A percentile compares a stretch with the other conserved stretches of the same genome.
Evolutionary conservation across 1,140 invertebrate species (phyloP).

Genomic region (Nephotettix cincticeps): DNA sequence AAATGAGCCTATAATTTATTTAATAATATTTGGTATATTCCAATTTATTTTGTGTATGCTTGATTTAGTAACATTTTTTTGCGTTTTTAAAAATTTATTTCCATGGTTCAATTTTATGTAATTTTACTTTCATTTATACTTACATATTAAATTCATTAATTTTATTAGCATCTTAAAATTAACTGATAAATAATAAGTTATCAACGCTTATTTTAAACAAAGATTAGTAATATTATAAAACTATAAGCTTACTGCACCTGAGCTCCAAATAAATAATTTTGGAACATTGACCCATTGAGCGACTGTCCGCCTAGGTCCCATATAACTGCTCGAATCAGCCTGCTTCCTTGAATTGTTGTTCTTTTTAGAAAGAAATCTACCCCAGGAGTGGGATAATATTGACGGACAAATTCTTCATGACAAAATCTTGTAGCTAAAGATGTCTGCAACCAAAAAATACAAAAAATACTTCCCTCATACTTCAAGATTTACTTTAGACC

Average conservation of each 20-base stretch:
- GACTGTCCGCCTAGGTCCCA: constrained; percentile 84
- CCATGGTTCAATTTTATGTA: not conserved
- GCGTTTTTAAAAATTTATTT: not conserved
- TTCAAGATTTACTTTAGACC: too few species aligned
- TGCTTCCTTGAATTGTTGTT: constrained; percentile 63
- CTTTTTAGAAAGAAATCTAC: constrained; percentile 79
- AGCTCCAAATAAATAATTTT: constrained; percentile 78
- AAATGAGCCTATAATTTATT: not conserved
- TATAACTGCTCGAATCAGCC: constrained; percentile 70
- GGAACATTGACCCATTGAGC: constrained; percentile 72
- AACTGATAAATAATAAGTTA: too few species aligned
- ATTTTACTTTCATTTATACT: too few species aligned
- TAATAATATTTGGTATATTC: not conserved
- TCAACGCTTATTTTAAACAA: too few species aligned
- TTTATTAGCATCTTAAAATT: too few species aligned
- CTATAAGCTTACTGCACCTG: constrained; percentile 72
- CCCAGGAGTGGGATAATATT: constrained; percentile 72
- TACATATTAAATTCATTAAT: too few species aligned
- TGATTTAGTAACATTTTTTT: not conserved
- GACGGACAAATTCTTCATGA: constrained; percentile 71
- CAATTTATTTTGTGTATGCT: not conserved
- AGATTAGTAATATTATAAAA: too few species aligned
- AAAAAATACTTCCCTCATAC: too few species aligned
- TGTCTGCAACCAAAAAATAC: constrained; percentile 64
- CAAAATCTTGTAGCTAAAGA: constrained; percentile 69